Percentiles rank a stretch among this genome's conserved stretches.
These are phyloP conservation scores for Caenorhabditis parvicauda DNA, from an alignment of 2,888 invertebrate genomes.

Conservation along the genomic window DNA sequence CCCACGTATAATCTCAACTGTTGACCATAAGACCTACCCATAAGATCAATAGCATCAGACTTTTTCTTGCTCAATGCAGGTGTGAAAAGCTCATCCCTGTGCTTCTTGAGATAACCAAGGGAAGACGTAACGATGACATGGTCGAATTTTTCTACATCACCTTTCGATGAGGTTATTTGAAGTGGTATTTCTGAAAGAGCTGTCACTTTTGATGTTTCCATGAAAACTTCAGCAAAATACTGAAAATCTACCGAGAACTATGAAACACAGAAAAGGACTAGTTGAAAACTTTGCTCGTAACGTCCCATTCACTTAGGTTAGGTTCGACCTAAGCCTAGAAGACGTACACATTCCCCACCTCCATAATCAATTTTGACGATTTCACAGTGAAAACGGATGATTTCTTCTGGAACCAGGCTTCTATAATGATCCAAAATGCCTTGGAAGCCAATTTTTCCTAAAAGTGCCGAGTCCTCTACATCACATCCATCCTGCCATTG, in stretches of 20 bases:
- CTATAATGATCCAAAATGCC: conserved; percentile 35
- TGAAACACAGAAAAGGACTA: too few relatives aligned
- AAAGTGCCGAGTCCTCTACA: conserved; percentile 24
- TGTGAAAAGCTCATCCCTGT: conserved; percentile 27
- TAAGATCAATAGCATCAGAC: conserved; percentile 31
- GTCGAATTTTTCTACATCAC: conserved; percentile 18
- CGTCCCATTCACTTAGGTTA: too few relatives aligned
- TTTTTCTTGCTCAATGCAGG: conserved; percentile 36
- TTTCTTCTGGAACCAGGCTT: conserved; percentile 16
- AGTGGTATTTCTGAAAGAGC: conserved; percentile 6
- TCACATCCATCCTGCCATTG: conserved; percentile 43
- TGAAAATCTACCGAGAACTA: too few relatives aligned
- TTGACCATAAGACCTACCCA: too few relatives aligned
- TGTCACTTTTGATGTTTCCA: too few relatives aligned
- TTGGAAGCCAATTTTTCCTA: conserved; percentile 35
- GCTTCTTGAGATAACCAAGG: conserved; percentile 43
- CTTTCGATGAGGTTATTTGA: conserved; percentile 5
- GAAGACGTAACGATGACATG: conserved; percentile 47
- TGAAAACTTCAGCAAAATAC: too few relatives aligned
- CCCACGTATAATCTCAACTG: too few relatives aligned
- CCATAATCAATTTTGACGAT: conserved; percentile 27
- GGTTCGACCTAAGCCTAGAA: too few relatives aligned
- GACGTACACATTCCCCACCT: not conserved
- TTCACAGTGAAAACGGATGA: conserved; percentile 30
- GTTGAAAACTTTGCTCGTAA: too few relatives aligned